These are phyloP conservation scores for Turritopsis rubra DNA, from an alignment of 30 jellyfish, hydroid and myxozoan species.

Conservation along the genomic window DNA sequence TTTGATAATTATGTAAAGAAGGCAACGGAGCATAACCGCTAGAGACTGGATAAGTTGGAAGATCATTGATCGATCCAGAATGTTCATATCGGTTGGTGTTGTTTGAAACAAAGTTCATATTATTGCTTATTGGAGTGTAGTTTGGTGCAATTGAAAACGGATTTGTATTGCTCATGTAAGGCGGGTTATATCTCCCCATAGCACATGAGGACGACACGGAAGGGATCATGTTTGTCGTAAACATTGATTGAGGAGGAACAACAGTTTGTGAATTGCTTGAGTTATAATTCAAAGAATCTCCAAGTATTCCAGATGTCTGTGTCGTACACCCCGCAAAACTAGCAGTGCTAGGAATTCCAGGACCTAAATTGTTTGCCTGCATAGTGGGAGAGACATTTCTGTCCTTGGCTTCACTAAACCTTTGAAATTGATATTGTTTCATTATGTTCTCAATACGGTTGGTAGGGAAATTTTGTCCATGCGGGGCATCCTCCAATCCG, in stretches of 20 bases:
- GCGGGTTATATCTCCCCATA: not conserved
- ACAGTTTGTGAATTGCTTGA: not conserved
- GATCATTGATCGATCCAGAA: not conserved
- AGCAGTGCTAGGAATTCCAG: not conserved
- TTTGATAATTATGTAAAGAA: not conserved
- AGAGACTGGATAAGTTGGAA: not conserved
- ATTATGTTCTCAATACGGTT: conserved; percentile 66
- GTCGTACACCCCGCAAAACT: not conserved
- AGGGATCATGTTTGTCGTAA: not conserved
- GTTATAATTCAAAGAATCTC: not conserved
- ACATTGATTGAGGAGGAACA: not conserved
- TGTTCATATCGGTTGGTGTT: not conserved
- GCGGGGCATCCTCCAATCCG: not conserved
- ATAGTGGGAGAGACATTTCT: not conserved
- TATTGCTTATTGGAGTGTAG: not conserved
- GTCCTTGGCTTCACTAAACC: conserved; percentile 29
- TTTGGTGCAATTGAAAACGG: not conserved
- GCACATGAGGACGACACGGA: not conserved
- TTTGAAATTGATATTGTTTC: conserved; percentile 69
- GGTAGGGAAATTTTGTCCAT: conserved; percentile 33
- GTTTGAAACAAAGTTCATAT: not conserved
- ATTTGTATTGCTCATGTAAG: not conserved
- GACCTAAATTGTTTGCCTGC: not conserved
- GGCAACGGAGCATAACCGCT: not conserved
- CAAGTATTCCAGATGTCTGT: not conserved